Evolutionary conservation across 2,797 vertebrate species (phyloP).

Genomic region (Ctenopoma kingsleyae): DNA sequence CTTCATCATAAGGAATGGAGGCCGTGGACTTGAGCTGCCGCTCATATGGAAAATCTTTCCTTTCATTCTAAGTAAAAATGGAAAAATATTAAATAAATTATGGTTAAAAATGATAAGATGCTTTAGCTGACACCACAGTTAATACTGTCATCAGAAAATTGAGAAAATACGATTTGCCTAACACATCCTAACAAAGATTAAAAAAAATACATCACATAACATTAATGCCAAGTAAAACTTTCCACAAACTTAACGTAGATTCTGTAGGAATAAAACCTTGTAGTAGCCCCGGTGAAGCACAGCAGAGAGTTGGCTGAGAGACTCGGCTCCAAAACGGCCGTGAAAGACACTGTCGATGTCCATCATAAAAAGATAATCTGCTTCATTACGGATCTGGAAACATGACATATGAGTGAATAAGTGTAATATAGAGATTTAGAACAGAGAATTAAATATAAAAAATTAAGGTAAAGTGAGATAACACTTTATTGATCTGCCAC

Average conservation of each 20-base stretch:
- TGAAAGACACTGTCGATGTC: slow-evolving; percentile 73
- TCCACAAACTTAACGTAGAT: background rate
- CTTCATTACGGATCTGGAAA: slow-evolving; percentile 57
- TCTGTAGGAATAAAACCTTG: slow-evolving; percentile 45
- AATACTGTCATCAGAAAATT: background rate
- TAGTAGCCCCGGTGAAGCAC: slow-evolving; percentile 84
- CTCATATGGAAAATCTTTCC: slow-evolving; percentile 80
- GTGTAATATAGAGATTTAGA: background rate
- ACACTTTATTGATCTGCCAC: too few relatives aligned
- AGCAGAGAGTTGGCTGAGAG: slow-evolving; percentile 77
- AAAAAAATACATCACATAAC: background rate
- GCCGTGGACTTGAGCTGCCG: slow-evolving; percentile 76
- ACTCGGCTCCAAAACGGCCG: slow-evolving; percentile 81
- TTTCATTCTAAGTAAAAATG: slow-evolving; percentile 20
- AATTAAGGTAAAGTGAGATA: too few relatives aligned
- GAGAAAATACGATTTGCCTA: background rate
- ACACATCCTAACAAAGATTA: background rate
- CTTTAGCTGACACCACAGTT: background rate
- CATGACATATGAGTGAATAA: background rate
- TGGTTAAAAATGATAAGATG: background rate
- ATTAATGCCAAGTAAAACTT: background rate
- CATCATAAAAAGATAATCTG: slow-evolving; percentile 75
- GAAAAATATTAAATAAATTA: background rate
- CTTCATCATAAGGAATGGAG: slow-evolving; percentile 77
- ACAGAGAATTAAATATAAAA: too few relatives aligned